These are phyloP conservation scores for Vesta saturnalis DNA, from an alignment of 2,888 invertebrate genomes.

Conservation along the genomic window DNA sequence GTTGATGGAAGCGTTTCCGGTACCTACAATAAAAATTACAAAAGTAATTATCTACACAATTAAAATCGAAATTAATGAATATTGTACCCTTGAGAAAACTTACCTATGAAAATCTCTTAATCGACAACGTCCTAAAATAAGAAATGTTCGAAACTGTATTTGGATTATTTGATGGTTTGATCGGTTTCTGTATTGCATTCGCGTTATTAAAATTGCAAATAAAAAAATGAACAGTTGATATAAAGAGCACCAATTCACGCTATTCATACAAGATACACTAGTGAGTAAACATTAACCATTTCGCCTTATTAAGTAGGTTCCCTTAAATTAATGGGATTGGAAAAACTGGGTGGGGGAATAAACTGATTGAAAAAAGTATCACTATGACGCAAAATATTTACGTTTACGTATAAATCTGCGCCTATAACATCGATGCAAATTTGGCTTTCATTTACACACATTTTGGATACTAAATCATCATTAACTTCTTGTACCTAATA, in stretches of 20 bases:
- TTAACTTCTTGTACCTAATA: no score
- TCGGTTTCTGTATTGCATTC: conserved; percentile 58
- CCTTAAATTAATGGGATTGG: conserved; percentile 22
- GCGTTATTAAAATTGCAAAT: conserved; percentile 27
- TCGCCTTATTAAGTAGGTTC: conserved; percentile 28
- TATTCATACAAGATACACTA: conserved; percentile 9
- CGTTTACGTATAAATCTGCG: no score
- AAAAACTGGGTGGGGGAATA: conserved; percentile 22
- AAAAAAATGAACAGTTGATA: background rate
- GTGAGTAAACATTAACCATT: conserved; percentile 13
- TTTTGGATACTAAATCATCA: no score
- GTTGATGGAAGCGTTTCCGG: background rate
- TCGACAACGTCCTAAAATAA: conserved; percentile 38
- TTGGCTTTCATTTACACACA: no score
- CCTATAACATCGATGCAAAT: no score
- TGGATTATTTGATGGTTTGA: conserved; percentile 63
- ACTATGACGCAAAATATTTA: background rate
- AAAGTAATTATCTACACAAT: background rate
- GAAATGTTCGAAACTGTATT: conserved; percentile 64
- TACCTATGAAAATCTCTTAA: background rate
- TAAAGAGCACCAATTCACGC: background rate
- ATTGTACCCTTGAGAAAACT: conserved; percentile 7
- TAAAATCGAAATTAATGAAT: background rate
- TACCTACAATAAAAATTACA: background rate
- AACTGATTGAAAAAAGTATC: conserved; percentile 1